phyloP scores from a whole-genome alignment of 2,113 vertebrate genomes.

The Sula dactylatra region DNA sequence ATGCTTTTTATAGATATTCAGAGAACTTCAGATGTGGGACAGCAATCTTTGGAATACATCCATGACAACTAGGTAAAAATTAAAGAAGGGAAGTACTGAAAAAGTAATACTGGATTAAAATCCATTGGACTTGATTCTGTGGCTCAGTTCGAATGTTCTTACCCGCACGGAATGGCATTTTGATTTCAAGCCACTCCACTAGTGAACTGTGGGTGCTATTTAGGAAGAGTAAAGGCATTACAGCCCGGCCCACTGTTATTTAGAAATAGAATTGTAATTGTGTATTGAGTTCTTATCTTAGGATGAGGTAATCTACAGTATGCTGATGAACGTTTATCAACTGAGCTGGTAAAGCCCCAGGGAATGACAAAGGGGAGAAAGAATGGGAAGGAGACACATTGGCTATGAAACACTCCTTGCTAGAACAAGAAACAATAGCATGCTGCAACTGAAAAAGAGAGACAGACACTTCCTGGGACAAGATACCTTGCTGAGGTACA shows the following conservation, averaged over 20 bases:
- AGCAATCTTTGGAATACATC: background rate
- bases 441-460: constrained; percentile 19
- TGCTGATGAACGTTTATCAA: constrained; percentile 58
- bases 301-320: constrained; percentile 52
- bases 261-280: constrained; percentile 59
- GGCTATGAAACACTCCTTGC: constrained; percentile 61
- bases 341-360: constrained; percentile 39
- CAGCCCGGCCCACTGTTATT: constrained; percentile 29
- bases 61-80: background rate
- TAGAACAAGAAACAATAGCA: constrained; percentile 53
- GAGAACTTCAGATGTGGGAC: background rate
- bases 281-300: constrained; percentile 65
- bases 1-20: background rate
- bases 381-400: constrained; percentile 52
- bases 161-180: background rate
- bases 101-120: background rate
- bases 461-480: constrained; percentile 34
- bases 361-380: constrained; percentile 53
- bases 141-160: background rate
- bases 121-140: background rate
- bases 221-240: background rate
- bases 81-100: background rate
- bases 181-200: background rate
- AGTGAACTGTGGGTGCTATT: background rate
- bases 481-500: constrained; percentile 21